Conservation (phyloP, 2,113 vertebrate species). For the Upupa epops region DNA sequence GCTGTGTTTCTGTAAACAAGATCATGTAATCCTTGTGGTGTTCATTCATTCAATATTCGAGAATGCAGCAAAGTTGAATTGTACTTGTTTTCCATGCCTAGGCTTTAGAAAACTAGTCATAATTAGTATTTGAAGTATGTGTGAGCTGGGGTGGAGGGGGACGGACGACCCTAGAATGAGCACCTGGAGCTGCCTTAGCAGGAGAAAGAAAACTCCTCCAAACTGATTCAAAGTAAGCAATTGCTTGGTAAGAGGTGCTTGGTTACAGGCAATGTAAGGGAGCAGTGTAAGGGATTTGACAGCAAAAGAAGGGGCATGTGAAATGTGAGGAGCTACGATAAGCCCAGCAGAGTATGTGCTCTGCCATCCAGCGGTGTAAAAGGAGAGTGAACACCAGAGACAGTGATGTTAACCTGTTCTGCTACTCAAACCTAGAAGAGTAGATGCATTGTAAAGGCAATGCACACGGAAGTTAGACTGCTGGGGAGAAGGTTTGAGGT, state of each 20-base stretch:
- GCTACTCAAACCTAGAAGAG: rapidly evolving
- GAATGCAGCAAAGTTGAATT: background rate
- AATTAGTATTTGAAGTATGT: background rate
- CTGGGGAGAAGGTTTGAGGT: background rate
- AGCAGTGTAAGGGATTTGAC: background rate
- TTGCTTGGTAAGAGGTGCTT: background rate
- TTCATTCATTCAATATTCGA: background rate
- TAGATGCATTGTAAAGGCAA: background rate
- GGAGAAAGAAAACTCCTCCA: background rate
- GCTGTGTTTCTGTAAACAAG: background rate
- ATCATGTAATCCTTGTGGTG: background rate
- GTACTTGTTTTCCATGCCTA: background rate
- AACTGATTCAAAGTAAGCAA: background rate
- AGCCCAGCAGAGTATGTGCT: background rate
- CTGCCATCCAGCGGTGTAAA: conserved; percentile 51
- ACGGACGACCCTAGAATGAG: background rate
- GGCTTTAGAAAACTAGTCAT: background rate
- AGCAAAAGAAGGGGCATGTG: rapidly evolving
- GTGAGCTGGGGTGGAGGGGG: background rate
- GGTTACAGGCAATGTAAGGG: background rate
- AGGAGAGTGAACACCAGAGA: background rate
- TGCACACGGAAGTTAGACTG: background rate
- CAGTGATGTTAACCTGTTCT: background rate
- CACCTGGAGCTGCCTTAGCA: background rate
- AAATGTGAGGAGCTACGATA: rapidly evolving